These are phyloP conservation scores for Reticulitermes speratus DNA, from an alignment of 1,140 invertebrate genomes.

Conservation along the genomic window DNA sequence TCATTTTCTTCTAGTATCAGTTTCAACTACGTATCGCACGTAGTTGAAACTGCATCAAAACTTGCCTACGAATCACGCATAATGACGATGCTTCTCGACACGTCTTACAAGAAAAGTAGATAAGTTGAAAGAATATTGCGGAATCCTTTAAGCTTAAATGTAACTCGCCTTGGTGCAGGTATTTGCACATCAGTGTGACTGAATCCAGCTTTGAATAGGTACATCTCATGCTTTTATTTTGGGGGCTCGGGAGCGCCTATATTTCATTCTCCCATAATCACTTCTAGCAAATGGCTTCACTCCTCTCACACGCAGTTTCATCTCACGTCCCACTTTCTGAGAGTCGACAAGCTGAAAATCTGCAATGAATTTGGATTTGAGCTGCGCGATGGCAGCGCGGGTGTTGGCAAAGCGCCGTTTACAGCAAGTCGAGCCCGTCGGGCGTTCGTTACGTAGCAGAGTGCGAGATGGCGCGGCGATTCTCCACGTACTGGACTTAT, in stretches of 20 bases:
- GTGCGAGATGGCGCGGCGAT: too few species aligned
- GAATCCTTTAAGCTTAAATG: background rate
- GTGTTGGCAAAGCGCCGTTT: background rate
- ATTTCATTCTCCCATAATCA: background rate
- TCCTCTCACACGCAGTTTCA: background rate
- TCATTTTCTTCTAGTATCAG: too few species aligned
- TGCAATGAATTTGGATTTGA: conserved; percentile 19
- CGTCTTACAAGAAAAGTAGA: background rate
- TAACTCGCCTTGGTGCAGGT: background rate
- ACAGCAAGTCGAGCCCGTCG: background rate
- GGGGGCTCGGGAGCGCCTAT: background rate
- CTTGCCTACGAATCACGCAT: too few species aligned
- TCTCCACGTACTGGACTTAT: too few species aligned
- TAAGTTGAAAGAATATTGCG: background rate
- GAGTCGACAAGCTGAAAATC: conserved; percentile 17
- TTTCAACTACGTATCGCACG: too few species aligned
- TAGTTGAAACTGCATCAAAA: too few species aligned
- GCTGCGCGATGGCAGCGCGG: background rate
- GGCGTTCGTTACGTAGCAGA: too few species aligned
- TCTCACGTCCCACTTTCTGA: conserved; percentile 14
- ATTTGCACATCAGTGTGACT: background rate
- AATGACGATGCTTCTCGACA: too few species aligned
- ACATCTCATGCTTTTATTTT: conserved; percentile 11
- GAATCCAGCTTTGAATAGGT: background rate
- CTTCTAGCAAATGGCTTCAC: conserved; percentile 17